These are phyloP conservation scores for Natrix natrix DNA, from an alignment of 2,797 vertebrate genomes.

Conservation along the genomic window DNA sequence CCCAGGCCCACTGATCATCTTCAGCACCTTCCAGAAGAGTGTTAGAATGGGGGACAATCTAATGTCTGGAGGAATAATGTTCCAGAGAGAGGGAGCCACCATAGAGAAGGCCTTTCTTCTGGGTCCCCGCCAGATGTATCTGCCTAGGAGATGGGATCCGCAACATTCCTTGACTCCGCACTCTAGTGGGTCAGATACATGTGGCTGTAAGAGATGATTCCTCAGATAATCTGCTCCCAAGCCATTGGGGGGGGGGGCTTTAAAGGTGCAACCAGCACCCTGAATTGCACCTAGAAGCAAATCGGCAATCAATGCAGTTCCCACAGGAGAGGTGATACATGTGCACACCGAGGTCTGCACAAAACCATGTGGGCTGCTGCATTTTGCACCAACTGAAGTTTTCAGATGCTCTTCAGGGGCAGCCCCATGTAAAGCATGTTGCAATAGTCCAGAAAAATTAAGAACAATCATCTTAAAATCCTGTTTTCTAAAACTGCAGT, in stretches of 20 bases:
- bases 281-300: not conserved
- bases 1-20: not conserved
- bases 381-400: not conserved
- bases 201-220: not conserved
- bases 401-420: not conserved
- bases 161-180: not conserved
- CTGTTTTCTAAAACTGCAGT: constrained; percentile 65
- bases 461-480: not conserved
- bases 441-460: not conserved
- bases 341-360: not conserved
- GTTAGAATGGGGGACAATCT: no score
- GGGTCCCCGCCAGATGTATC: not conserved
- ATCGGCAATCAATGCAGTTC: not conserved
- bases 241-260: not conserved
- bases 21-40: not conserved
- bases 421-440: not conserved
- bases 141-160: not conserved
- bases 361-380: not conserved
- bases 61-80: no score
- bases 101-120: no score
- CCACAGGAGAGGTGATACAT: no score
- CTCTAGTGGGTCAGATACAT: not conserved
- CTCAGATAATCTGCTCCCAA: not conserved
- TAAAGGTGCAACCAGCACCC: no score
- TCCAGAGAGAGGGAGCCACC: no score